Conservation (phyloP, 2,797 vertebrate species). For the Lepus oiostolus region DNA sequence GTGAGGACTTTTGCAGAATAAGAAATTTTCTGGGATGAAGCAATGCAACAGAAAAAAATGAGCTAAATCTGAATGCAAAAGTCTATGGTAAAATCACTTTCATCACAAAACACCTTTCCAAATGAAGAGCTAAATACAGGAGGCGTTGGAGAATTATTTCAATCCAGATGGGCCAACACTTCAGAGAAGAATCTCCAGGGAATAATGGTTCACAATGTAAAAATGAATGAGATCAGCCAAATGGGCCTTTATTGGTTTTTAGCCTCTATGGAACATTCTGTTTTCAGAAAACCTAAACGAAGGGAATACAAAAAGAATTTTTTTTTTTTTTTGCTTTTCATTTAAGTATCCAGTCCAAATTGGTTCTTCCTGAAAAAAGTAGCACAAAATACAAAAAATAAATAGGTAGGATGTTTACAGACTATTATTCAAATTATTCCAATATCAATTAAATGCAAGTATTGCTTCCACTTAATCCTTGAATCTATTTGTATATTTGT, state of each 20-base stretch:
- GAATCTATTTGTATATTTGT: not conserved
- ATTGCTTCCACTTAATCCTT: not conserved
- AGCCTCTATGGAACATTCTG: not conserved
- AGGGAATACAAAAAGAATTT: conserved; percentile 46
- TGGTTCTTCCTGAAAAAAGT: conserved; percentile 37
- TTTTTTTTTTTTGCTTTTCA: conserved; percentile 5
- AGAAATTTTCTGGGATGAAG: conserved; percentile 14
- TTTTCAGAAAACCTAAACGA: conserved; percentile 73
- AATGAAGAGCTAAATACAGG: conserved; percentile 64
- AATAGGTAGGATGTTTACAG: not conserved
- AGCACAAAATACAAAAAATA: not conserved
- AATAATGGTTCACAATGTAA: conserved; percentile 50
- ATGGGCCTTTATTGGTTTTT: not conserved
- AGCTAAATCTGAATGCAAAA: conserved; percentile 64
- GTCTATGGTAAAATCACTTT: conserved; percentile 56
- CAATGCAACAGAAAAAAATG: conserved; percentile 39
- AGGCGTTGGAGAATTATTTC: conserved; percentile 42
- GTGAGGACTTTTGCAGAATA: conserved; percentile 54
- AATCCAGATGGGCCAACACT: conserved; percentile 57
- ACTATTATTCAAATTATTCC: conserved; percentile 29
- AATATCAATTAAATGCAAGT: not conserved
- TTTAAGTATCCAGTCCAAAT: conserved; percentile 1
- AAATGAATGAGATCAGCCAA: conserved; percentile 40
- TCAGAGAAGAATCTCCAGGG: conserved; percentile 1
- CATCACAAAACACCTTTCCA: conserved; percentile 58